These are phyloP conservation scores for Parotocinclus haroldoi DNA, from an alignment of 2,797 vertebrate genomes.

Conservation along the genomic window DNA sequence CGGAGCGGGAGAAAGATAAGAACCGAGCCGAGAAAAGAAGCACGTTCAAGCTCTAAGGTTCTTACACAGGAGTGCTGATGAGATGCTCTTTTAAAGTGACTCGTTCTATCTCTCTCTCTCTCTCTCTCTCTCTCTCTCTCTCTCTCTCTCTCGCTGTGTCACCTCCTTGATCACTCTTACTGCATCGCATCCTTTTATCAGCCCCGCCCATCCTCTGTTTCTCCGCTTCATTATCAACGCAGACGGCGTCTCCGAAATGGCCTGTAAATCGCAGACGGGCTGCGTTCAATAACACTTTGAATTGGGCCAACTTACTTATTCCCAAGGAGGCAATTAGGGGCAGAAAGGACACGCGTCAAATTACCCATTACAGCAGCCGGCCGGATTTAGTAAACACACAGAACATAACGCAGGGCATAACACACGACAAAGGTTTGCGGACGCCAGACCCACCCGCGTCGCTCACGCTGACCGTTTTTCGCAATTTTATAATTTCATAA, in stretches of 20 bases:
- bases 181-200: not conserved
- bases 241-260: slow-evolving; percentile 17
- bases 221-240: slow-evolving; percentile 14
- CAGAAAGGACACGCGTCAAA: slow-evolving; percentile 5
- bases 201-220: not conserved
- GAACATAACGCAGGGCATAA: too few relatives aligned
- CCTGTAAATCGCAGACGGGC: slow-evolving; percentile 19
- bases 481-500: too few relatives aligned
- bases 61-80: too few relatives aligned
- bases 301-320: slow-evolving; percentile 23
- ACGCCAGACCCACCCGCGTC: too few relatives aligned
- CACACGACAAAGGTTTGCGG: too few relatives aligned
- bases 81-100: not conserved
- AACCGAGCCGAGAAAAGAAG: too few relatives aligned
- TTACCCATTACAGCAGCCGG: not conserved
- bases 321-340: slow-evolving; percentile 6
- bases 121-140: slow-evolving; percentile 49
- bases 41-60: too few relatives aligned
- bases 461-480: too few relatives aligned
- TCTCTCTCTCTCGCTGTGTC: slow-evolving; percentile 6
- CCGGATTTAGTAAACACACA: not conserved
- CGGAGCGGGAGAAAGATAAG: too few relatives aligned
- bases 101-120: slow-evolving; percentile 34
- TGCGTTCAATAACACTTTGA: slow-evolving; percentile 21
- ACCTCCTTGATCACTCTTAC: slow-evolving; percentile 26